Evolutionary conservation across 2,888 invertebrate species (phyloP).

Genomic region (Crepidodera aurea): DNA sequence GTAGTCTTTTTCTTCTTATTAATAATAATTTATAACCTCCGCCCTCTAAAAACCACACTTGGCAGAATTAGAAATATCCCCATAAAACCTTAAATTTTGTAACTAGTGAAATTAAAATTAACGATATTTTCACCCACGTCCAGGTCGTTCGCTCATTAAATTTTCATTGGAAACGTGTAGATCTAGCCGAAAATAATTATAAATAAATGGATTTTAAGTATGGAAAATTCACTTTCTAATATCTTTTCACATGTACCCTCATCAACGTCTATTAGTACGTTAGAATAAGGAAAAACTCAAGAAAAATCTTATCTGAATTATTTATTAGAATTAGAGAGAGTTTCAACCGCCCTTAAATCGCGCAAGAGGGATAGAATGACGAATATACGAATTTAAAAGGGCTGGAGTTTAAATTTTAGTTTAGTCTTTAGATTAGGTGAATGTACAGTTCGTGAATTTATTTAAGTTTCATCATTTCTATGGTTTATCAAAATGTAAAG

Average conservation of each 20-base stretch:
- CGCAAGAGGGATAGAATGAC: not conserved
- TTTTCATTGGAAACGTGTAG: constrained; percentile 9
- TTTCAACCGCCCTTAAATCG: constrained; percentile 29
- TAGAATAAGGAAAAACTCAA: constrained; percentile 44
- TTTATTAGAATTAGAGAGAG: constrained; percentile 36
- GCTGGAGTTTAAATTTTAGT: not conserved
- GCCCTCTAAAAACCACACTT: not conserved
- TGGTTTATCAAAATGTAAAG: too few species aligned
- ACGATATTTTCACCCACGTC: not conserved
- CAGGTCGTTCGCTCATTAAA: not conserved
- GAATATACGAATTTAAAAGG: not conserved
- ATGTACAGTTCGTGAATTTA: too few species aligned
- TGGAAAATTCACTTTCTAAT: constrained; percentile 32
- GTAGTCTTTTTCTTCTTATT: too few species aligned
- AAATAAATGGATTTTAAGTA: constrained; percentile 37
- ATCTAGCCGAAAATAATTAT: constrained; percentile 34
- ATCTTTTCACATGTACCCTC: constrained; percentile 44
- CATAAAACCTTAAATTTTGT: not conserved
- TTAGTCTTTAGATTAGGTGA: not conserved
- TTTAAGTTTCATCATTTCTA: too few species aligned
- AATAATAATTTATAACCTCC: not conserved
- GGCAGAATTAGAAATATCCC: not conserved
- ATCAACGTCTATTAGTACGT: constrained; percentile 48
- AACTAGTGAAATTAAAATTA: not conserved
- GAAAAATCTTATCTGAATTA: constrained; percentile 46